These are phyloP conservation scores for Leptosomus discolor DNA, from an alignment of 2,113 vertebrate genomes.

Conservation along the genomic window DNA sequence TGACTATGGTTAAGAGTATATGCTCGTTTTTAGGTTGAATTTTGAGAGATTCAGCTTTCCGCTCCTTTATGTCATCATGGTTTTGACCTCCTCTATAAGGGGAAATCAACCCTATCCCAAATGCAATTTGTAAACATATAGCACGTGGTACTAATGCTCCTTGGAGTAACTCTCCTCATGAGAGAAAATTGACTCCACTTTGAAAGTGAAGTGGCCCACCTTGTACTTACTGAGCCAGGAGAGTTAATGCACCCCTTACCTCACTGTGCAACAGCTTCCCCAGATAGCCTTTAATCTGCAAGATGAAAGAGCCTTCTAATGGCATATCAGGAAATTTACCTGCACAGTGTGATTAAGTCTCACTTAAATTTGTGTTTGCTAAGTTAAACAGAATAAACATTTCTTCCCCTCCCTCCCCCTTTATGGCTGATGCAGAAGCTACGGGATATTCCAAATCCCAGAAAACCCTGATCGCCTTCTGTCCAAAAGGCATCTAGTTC, in stretches of 20 bases:
- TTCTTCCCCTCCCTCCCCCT: background rate
- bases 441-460: background rate
- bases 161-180: background rate
- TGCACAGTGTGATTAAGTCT: conserved; percentile 23
- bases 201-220: conserved; percentile 6
- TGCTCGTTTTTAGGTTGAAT: conserved; percentile 9
- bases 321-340: conserved; percentile 9
- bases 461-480: background rate
- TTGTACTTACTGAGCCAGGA: background rate
- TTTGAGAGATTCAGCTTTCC: background rate
- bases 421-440: background rate
- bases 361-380: conserved; percentile 10
- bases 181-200: background rate
- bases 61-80: background rate
- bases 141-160: background rate
- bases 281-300: conserved; percentile 45
- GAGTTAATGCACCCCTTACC: background rate
- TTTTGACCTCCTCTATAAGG: background rate
- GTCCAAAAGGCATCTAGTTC: background rate
- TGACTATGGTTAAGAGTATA: background rate
- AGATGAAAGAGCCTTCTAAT: conserved; percentile 40
- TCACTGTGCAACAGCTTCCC: conserved; percentile 6
- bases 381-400: conserved; percentile 27
- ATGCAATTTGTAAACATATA: background rate
- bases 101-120: background rate